Evolutionary conservation across 2,797 vertebrate species (phyloP).

Genomic region (Typhlichthys subterraneus): DNA sequence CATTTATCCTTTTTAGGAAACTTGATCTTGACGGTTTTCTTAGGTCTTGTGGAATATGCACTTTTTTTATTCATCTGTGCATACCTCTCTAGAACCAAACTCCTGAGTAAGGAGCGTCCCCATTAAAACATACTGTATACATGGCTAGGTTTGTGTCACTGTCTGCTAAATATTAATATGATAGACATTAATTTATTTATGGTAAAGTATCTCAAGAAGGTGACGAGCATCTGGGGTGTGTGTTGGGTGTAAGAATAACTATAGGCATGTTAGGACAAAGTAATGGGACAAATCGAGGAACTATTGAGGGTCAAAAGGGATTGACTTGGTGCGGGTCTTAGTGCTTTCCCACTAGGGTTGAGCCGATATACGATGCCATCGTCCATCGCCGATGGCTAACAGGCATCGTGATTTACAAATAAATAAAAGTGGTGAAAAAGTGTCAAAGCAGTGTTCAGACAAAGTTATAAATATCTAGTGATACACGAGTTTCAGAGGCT

Average conservation of each 20-base stretch:
- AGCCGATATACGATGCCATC: no score
- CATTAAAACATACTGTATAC: conserved; percentile 24
- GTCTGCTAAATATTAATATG: conserved; percentile 45
- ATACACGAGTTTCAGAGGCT: no score
- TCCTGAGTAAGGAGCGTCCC: conserved; percentile 9
- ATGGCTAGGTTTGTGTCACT: conserved; percentile 6
- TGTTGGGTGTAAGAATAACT: background rate
- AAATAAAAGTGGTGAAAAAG: no score
- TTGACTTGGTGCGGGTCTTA: no score
- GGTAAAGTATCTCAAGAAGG: conserved; percentile 9
- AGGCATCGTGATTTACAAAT: no score
- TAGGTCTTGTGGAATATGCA: conserved; percentile 20
- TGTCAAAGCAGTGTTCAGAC: no score
- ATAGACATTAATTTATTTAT: conserved; percentile 44
- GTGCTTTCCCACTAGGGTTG: no score
- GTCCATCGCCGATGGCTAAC: no score
- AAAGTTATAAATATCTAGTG: no score
- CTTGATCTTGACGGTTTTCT: conserved; percentile 12
- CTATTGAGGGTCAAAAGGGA: no score
- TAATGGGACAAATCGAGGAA: no score
- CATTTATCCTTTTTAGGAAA: conserved; percentile 9
- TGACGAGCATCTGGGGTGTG: conserved; percentile 2
- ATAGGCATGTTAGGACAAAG: background rate
- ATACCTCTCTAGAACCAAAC: conserved; percentile 26
- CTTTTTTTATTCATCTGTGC: conserved; percentile 30